phyloP scores from a whole-genome alignment of 2,797 vertebrate genomes.

The Malacoraja senta region DNA sequence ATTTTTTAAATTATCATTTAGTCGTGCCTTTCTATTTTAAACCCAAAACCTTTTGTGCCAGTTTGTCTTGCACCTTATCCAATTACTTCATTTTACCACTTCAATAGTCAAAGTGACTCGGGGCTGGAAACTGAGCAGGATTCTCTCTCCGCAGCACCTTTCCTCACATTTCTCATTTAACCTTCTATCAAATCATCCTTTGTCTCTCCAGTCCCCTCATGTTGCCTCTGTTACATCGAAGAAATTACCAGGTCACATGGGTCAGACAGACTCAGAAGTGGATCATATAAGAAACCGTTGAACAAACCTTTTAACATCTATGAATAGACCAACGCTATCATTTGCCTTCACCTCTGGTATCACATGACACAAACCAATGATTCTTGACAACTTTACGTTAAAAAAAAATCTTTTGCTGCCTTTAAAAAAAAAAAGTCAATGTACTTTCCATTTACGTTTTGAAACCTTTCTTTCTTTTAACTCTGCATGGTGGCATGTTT shows the following conservation, averaged over 20 bases:
- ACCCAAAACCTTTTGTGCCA: conserved; percentile 49
- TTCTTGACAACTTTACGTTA: background rate
- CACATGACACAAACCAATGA: background rate
- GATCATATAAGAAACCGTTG: conserved; percentile 51
- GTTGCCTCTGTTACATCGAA: conserved; percentile 57
- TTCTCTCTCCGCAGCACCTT: conserved; percentile 64
- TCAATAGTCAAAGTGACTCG: conserved; percentile 63
- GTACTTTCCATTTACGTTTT: background rate
- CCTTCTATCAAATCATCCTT: conserved; percentile 70
- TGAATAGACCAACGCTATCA: conserved; percentile 22
- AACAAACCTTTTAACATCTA: conserved; percentile 34
- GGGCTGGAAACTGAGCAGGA: conserved; percentile 64
- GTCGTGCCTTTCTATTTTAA: conserved; percentile 12
- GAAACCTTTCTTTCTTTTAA: background rate
- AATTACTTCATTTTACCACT: conserved; percentile 65
- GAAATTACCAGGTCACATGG: conserved; percentile 68
- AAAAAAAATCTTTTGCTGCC: background rate
- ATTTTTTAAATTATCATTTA: conserved; percentile 29
- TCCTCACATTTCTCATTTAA: conserved; percentile 67
- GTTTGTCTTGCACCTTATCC: conserved; percentile 59
- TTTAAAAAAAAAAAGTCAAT: background rate
- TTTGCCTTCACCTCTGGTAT: conserved; percentile 23
- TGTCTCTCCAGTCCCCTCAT: conserved; percentile 55
- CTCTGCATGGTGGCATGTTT: background rate
- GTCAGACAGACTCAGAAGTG: conserved; percentile 64